These are phyloP conservation scores for Aphodius sticticus DNA, from an alignment of 2,888 invertebrate species.

Conservation along the genomic window DNA sequence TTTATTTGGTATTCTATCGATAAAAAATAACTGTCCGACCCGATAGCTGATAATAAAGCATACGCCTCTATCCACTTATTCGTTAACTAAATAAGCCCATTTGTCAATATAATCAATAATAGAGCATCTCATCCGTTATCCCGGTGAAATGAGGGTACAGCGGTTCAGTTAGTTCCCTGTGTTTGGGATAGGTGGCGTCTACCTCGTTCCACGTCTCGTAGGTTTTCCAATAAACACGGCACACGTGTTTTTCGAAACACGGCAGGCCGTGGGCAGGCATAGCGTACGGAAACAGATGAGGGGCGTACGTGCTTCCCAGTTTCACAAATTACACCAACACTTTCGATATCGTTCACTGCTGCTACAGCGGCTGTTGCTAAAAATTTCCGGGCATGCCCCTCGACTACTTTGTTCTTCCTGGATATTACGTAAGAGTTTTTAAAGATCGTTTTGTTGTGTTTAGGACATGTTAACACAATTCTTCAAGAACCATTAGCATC, in stretches of 20 bases:
- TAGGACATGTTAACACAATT: no score
- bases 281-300: not conserved
- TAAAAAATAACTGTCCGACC: no score
- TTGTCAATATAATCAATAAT: not conserved
- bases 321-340: not conserved
- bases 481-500: no score
- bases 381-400: not conserved
- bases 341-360: not conserved
- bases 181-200: not conserved
- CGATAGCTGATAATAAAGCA: no score
- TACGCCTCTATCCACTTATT: no score
- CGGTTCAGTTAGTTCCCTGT: not conserved
- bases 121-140: not conserved
- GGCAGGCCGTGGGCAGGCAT: not conserved
- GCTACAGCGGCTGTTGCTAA: not conserved
- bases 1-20: no score
- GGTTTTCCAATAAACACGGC: conserved; percentile 4
- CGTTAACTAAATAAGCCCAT: not conserved
- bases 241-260: conserved; percentile 4
- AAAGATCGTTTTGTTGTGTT: no score
- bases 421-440: not conserved
- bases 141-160: not conserved
- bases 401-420: not conserved
- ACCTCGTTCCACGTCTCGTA: conserved; percentile 4
- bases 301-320: not conserved